phyloP scores from a whole-genome alignment of 92 coral and sea anemone genomes.

The Parazoanthus atlanticus region DNA sequence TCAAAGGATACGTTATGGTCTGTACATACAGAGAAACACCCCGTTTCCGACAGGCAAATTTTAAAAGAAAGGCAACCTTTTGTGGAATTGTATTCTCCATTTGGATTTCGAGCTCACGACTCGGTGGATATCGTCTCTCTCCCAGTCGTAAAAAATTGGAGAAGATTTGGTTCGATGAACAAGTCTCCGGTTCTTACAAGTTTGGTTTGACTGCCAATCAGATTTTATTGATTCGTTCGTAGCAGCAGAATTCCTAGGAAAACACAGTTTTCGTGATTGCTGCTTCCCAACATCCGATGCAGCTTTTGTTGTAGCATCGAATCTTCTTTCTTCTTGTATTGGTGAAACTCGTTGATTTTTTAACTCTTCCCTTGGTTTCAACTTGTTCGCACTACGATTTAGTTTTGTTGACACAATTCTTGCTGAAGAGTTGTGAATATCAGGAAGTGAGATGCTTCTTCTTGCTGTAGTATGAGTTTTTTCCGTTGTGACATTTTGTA shows the following conservation, averaged over 20 bases:
- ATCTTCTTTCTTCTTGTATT: background rate
- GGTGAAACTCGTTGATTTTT: background rate
- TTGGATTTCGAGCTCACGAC: background rate
- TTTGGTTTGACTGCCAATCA: background rate
- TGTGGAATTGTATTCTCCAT: constrained; percentile 19
- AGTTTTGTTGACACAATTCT: background rate
- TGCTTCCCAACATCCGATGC: background rate
- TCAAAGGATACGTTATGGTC: too few species aligned
- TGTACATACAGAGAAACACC: background rate
- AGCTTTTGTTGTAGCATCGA: background rate
- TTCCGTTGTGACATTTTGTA: background rate
- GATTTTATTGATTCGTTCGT: background rate
- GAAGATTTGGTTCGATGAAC: constrained; percentile 6
- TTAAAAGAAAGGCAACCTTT: background rate
- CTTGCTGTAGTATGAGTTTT: background rate
- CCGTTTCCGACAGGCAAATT: background rate
- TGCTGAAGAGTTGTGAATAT: background rate
- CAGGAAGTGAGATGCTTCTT: constrained; percentile 6
- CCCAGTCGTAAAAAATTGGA: background rate
- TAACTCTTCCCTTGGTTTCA: background rate
- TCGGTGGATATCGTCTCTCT: background rate
- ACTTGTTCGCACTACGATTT: background rate
- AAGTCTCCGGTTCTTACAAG: background rate
- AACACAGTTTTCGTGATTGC: background rate
- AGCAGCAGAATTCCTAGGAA: background rate